Evolutionary conservation across 30 jellyfish, hydroid and myxozoan genomes (phyloP).

Genomic region (Aurelia aurita complex sp. Pacific): DNA sequence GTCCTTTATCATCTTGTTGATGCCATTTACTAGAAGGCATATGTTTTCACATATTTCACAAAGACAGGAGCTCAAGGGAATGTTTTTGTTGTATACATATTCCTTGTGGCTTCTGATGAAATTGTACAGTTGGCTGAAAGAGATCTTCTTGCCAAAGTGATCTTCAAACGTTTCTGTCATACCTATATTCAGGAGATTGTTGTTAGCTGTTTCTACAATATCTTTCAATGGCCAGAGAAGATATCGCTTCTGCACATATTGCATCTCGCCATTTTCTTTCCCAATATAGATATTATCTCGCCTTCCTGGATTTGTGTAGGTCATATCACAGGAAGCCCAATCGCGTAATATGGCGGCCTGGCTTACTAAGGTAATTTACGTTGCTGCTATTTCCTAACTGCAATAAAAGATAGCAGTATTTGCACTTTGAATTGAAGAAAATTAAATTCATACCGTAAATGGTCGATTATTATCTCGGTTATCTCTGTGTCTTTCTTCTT

Average conservation of each 20-base stretch:
- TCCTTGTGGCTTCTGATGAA: not conserved
- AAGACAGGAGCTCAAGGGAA: too few relatives aligned
- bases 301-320: conserved; percentile 15
- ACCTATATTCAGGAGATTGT: too few relatives aligned
- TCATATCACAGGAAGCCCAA: conserved; percentile 7
- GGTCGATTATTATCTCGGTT: too few relatives aligned
- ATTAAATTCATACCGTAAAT: too few relatives aligned
- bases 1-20: conserved; percentile 19
- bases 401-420: too few relatives aligned
- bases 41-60: too few relatives aligned
- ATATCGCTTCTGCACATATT: conserved; percentile 48
- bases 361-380: too few relatives aligned
- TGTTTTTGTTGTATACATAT: too few relatives aligned
- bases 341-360: too few relatives aligned
- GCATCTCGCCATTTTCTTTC: conserved; percentile 30
- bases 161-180: conserved; percentile 14
- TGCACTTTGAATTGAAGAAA: too few relatives aligned
- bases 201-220: conserved; percentile 10
- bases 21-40: not conserved
- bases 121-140: not conserved
- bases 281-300: conserved; percentile 23
- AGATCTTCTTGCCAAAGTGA: not conserved
- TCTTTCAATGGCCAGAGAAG: conserved; percentile 53
- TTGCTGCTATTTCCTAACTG: too few relatives aligned
- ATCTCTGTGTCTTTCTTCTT: too few relatives aligned